Evolutionary conservation across 2,113 vertebrate species (phyloP), one percentile per base, ranked within the genome.

Genomic region (Trachemys scripta): DNA sequence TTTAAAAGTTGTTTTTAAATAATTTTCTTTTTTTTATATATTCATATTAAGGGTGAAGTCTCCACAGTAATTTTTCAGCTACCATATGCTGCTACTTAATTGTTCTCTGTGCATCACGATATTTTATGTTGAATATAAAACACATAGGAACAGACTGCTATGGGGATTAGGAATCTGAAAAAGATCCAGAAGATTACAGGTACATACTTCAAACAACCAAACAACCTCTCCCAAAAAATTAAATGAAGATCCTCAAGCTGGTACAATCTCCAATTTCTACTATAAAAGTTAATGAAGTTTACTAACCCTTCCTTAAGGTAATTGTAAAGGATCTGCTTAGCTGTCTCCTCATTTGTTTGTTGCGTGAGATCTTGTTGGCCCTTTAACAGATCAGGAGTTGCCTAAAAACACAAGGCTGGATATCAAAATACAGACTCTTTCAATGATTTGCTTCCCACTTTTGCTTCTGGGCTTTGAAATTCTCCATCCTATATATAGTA

Each of bases 271-370:
- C 12, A 76, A 17, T 27, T 25, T 53, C 62, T 42, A n/a, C 35
- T 65, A 8, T 38, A 59, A 27, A 87, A 90, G 9, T 51, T 76
- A 84, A 49, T 2, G 80, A 53, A 62, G 50, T 22, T 90, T 95
- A 99, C 99, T 98, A 56, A 99, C 99, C 99, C 99, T 95, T 99
- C 99, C 97, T 99, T 99, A 54, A 99, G 99, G 97, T 99, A 99
- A 98, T 98, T 99, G 95, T 99, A 99, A 94, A 99, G 98, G 95
- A 99, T 99, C 96, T 99, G 99, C 97, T 99, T 99, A 80, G 99
- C 99, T 0, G 99, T 99, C 98, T 99, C 99, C 97, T 99, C 99
- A 25, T 99, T 98, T 22, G 99, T 99, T 98, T 99, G 99, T 90
- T 99, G 99, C 84, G 99, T 98, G 97, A 99, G 98, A 94, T 99